phyloP scores from a whole-genome alignment of 2,888 invertebrate genomes.

The Trichogramma evanescens region DNA sequence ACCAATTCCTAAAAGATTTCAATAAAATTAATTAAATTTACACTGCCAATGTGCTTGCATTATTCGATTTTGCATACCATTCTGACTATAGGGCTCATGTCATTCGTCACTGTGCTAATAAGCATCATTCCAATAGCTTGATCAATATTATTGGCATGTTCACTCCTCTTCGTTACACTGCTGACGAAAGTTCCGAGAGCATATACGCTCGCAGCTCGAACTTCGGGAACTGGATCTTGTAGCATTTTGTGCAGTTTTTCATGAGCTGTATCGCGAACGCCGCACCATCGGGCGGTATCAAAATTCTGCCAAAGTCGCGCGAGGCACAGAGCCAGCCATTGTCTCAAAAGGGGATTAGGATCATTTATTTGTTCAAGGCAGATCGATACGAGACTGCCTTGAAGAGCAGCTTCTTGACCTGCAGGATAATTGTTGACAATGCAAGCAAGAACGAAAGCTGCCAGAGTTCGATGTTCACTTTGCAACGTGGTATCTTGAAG shows the following conservation, averaged over 20 bases:
- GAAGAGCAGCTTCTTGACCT: conserved; percentile 85
- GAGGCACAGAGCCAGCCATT: conserved; percentile 89
- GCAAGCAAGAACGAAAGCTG: conserved; percentile 90
- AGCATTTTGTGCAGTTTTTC: conserved; percentile 83
- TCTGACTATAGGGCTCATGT: conserved; percentile 85
- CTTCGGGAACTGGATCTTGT: conserved; percentile 78
- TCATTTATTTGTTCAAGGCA: conserved; percentile 85
- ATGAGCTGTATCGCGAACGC: conserved; percentile 91
- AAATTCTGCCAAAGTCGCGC: conserved; percentile 86
- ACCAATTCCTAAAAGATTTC: conserved; percentile 63
- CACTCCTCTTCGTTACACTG: conserved; percentile 73
- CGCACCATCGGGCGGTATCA: conserved; percentile 87
- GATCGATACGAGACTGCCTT: conserved; percentile 82
- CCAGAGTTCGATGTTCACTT: conserved; percentile 82
- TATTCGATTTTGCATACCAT: conserved; percentile 45
- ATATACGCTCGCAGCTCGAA: conserved; percentile 87
- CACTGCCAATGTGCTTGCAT: not conserved
- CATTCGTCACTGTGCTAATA: conserved; percentile 67
- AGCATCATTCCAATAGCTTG: conserved; percentile 86
- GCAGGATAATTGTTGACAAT: conserved; percentile 83
- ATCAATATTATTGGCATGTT: conserved; percentile 91
- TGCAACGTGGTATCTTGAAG: conserved; percentile 71
- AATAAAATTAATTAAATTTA: not conserved
- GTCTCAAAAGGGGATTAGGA: conserved; percentile 60
- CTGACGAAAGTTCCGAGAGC: conserved; percentile 92